Base-by-base conservation (phyloP, 2,797 vertebrate species). In the Pempheris klunzingeri region DNA sequence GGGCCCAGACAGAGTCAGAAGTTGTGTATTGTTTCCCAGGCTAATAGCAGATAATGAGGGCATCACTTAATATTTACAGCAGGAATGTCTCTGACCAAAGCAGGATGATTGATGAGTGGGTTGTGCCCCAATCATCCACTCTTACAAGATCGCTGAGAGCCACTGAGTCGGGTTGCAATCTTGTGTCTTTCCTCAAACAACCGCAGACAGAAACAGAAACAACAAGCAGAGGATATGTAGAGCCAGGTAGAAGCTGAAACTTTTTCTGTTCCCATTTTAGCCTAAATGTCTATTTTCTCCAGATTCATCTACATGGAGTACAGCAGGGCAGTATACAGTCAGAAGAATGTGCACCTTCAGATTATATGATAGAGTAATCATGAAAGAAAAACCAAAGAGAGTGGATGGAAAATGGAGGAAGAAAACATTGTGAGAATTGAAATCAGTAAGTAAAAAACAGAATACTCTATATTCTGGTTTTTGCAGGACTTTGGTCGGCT, bases 21-120 rank as follows among this genome's bases (percentile, higher is more conserved):
- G 74, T 18, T 85, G 85, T 78, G 63, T 72, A 81, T 81, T 90
- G 59, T 58, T 58, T 75, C 54, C 58, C 83, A 79, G 84, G 36
- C 47, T 93, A 92, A 93, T 93, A 81, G 79, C 86, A 73, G 89
- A 93, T 91, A 93, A 94, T 92, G 81, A 87, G 68, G 8, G 66
- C 78, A 52, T 92, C 75, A 76, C 78, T 65, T 85, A 60, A 84
- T 78, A 74, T 86, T 85, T 81, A 61, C 77, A 78, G 72, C 84
- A 71, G 83, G 84, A 85, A 84, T 82, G 83, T 83, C 80, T 88
- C 66, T 12, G 85, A 89, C 81, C 55, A 43, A 84, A 71, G 59
- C 66, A 57, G 1, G 46, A 55, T 89, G 79, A 91, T 91, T 86
- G 88, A 93, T 92, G 89, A 91, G 81, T 26, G 80, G 81, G 79